Base-by-base conservation (phyloP, 1,140 invertebrate species). In the Magallana ariakensis region DNA sequence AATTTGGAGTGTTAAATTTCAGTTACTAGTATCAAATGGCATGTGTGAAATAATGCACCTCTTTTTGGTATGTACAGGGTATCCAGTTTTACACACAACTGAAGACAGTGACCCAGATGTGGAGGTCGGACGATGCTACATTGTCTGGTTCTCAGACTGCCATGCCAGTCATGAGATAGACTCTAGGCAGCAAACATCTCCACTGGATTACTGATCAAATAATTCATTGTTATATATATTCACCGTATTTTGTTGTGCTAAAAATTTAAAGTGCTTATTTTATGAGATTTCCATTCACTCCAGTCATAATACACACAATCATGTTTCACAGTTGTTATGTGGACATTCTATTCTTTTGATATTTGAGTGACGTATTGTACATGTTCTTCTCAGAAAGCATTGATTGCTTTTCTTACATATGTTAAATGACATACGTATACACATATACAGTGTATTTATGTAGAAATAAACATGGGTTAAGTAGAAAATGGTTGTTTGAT, bases 61-160 rank as follows among this genome's bases (percentile, higher is more conserved):
- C 33, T 46, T 5, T 46, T 46, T 46, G 33, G 5, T 19, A 26
- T 26, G 33, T 95, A 80, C 96, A 99, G 96, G 99, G 99, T 26
- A 95, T 99, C 81, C 98, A 99, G 93, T 99, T 99, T 96, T 99
- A 98, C 94, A 99, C 98, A 1, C 98, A 99, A 96, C 96, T 97
- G 15, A 99, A 99, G 95, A 99, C 99, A 0, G 96, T 99, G 0
- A 99, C 99, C 0, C 98, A 99, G 92, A 95, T 98, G 92, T 99
- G 99, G 99, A 96, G 98, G 90, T 96, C 98, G 88, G 96, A 97
- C 86, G 98, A 99, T 94, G 97, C 97, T 0, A 96, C 96, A 3
- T 55, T 90, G 10, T 90, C 89, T 9, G 89, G 89, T 10, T 90
- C 92, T 54, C 90, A 91, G n/a, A 92, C 91, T 1, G 88, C 92